phyloP scores from a whole-genome alignment of 2,113 vertebrate species.

The Actenoides hombroni region DNA sequence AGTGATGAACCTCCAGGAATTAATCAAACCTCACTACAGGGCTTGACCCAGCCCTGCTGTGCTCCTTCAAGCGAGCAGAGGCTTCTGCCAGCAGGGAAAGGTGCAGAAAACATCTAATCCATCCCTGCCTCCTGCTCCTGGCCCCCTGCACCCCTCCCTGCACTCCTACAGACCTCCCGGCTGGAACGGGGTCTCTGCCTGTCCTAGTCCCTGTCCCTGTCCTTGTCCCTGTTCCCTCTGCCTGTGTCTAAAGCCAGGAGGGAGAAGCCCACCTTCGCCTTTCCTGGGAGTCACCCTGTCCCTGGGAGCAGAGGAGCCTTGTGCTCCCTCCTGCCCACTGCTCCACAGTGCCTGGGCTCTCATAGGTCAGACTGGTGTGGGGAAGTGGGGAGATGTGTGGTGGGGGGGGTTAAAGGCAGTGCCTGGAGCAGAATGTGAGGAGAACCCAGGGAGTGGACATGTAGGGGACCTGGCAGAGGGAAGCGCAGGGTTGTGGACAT shows the following conservation, averaged over 20 bases:
- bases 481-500: not conserved
- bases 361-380: fast-evolving
- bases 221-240: not conserved
- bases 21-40: not conserved
- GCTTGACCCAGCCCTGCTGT: not conserved
- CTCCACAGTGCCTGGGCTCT: fast-evolving
- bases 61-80: fast-evolving
- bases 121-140: not conserved
- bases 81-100: not conserved
- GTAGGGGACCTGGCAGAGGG: not conserved
- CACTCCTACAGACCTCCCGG: not conserved
- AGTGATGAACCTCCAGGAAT: not conserved
- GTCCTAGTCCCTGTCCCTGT: not conserved
- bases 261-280: not conserved
- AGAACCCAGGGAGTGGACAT: not conserved
- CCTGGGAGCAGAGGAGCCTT: not conserved
- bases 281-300: not conserved
- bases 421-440: not conserved
- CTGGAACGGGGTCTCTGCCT: not conserved
- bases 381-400: not conserved
- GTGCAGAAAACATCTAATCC: not conserved
- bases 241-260: not conserved
- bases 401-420: fast-evolving
- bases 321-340: not conserved
- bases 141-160: not conserved